phyloP scores from a whole-genome alignment of 2,113 vertebrate species.

The Aviceda subcristata region DNA sequence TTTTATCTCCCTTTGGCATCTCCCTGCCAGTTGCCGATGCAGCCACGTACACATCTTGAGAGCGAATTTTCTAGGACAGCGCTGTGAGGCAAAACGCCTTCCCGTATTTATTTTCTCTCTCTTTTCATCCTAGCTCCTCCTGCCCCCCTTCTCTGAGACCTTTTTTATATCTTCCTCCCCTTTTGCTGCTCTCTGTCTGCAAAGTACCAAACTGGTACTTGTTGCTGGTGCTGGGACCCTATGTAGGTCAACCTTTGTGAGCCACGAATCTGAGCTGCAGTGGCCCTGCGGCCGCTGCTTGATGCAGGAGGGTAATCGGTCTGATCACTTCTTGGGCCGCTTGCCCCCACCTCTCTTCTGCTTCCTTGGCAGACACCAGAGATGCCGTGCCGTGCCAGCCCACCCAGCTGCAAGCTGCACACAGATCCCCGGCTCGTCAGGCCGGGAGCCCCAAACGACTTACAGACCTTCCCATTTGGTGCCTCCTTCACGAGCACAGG shows the following conservation, averaged over 20 bases:
- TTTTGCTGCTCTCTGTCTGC: background rate
- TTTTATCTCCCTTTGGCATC: constrained; percentile 38
- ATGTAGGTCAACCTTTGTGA: background rate
- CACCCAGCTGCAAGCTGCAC: background rate
- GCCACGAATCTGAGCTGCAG: background rate
- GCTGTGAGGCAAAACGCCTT: background rate
- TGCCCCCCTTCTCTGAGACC: background rate
- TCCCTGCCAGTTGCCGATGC: background rate
- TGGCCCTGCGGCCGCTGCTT: background rate
- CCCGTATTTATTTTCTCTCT: background rate
- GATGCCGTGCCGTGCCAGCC: background rate
- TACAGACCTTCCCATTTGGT: background rate
- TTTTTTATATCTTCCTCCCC: background rate
- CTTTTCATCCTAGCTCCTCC: background rate
- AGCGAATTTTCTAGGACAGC: constrained; percentile 1
- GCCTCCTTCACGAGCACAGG: accelerated
- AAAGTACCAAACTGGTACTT: background rate
- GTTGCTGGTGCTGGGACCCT: background rate
- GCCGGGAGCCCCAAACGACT: background rate
- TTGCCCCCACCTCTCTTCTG: background rate
- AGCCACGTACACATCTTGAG: background rate
- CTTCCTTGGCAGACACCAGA: background rate
- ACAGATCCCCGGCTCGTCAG: background rate
- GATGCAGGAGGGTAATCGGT: accelerated
- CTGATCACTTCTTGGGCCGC: background rate